A percentile compares a stretch with the other conserved stretches of the same genome.
Evolutionary conservation across 2,888 invertebrate species (phyloP).

Genomic region (Drosophila merina): DNA sequence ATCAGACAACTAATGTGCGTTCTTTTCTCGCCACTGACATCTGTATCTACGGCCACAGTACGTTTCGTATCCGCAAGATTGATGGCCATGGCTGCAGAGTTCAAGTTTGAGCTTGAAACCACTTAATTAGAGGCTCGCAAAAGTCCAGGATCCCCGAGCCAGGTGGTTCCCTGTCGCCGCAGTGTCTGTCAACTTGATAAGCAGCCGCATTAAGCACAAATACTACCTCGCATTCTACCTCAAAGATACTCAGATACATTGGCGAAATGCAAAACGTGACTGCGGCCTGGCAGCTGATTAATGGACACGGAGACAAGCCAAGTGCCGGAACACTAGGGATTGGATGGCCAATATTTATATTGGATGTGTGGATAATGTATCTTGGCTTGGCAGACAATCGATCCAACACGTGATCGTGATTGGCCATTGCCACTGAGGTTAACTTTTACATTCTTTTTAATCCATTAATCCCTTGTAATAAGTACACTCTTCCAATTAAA

Average conservation of each 20-base stretch:
- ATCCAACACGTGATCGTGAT: slow-evolving; percentile 32
- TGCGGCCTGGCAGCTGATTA: slow-evolving; percentile 66
- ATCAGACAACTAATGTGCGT: slow-evolving; percentile 25
- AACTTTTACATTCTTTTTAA: too few relatives aligned
- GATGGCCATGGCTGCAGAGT: slow-evolving; percentile 45
- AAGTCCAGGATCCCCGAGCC: slow-evolving; percentile 29
- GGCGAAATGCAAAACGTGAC: slow-evolving; percentile 73
- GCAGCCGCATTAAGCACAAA: slow-evolving; percentile 64
- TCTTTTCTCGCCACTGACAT: slow-evolving; percentile 15
- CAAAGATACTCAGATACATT: slow-evolving; percentile 43
- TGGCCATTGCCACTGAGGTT: too few relatives aligned
- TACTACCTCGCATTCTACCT: slow-evolving; percentile 27
- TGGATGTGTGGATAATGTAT: slow-evolving; percentile 39
- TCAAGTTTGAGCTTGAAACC: slow-evolving; percentile 21
- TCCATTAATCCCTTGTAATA: too few relatives aligned
- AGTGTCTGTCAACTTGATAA: slow-evolving; percentile 74
- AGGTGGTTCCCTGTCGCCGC: slow-evolving; percentile 46
- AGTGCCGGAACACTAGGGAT: slow-evolving; percentile 40
- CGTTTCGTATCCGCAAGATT: slow-evolving; percentile 58
- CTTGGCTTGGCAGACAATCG: slow-evolving; percentile 33
- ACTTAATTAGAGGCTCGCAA: slow-evolving; percentile 68
- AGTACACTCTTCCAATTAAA: slow-evolving; percentile 4
- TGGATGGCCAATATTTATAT: slow-evolving; percentile 27
- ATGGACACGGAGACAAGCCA: slow-evolving; percentile 41
- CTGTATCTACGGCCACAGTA: slow-evolving; percentile 11